These are phyloP conservation scores for Rhizomys pruinosus DNA, from an alignment of 2,113 vertebrate genomes.

Conservation along the genomic window DNA sequence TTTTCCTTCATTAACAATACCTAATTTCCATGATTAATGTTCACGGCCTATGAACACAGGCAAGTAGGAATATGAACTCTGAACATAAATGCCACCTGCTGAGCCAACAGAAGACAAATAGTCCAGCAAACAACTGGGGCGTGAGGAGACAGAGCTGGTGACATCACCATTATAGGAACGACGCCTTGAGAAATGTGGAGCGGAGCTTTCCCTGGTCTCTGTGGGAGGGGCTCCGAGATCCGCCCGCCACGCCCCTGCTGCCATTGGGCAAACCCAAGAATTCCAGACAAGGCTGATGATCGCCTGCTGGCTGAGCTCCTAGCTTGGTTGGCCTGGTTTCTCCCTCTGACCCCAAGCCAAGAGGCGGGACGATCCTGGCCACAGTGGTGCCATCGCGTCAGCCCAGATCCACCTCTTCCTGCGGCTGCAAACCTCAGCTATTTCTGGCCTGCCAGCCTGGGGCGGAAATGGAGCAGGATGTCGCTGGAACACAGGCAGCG, in stretches of 20 bases:
- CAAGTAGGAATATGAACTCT: conserved; percentile 65
- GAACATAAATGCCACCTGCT: conserved; percentile 83
- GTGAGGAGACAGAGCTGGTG: background rate
- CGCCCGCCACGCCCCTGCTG: accelerated
- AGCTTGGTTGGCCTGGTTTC: background rate
- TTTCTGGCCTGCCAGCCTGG: background rate
- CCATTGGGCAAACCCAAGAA: background rate
- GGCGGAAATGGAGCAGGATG: background rate
- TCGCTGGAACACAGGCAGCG: background rate
- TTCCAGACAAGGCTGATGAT: background rate
- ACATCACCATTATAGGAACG: background rate
- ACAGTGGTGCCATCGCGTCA: conserved; percentile 22
- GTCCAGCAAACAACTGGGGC: conserved; percentile 54
- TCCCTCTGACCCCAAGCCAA: background rate
- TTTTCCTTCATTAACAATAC: conserved; percentile 83
- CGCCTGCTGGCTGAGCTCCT: background rate
- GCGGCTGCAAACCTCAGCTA: background rate
- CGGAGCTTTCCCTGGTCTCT: background rate
- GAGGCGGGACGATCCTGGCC: background rate
- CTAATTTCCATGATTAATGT: conserved; percentile 86
- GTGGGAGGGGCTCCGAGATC: accelerated
- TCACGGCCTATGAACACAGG: conserved; percentile 80
- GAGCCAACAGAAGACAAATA: conserved; percentile 79
- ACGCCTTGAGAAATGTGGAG: background rate
- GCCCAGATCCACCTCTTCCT: background rate